phyloP scores from a whole-genome alignment of 2,797 vertebrate genomes.

The Neopelma chrysocephalum region DNA sequence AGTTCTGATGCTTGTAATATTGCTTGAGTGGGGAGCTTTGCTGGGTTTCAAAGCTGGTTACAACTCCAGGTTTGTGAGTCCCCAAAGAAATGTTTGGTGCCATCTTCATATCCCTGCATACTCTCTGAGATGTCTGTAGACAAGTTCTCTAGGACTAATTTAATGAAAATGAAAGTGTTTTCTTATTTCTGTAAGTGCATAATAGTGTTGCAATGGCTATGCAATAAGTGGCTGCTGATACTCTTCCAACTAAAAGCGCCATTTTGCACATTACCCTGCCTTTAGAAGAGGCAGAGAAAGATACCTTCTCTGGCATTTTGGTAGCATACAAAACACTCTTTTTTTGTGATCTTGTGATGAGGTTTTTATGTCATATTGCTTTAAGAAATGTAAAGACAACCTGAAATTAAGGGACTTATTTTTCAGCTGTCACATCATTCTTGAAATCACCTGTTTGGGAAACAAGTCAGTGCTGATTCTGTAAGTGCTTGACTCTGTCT shows the following conservation, averaged over 20 bases:
- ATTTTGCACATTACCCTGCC: not conserved
- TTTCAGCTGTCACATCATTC: not conserved
- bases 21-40: not conserved
- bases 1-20: not conserved
- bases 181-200: not conserved
- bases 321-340: too few species aligned
- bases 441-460: not conserved
- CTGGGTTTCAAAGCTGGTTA: not conserved
- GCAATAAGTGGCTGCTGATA: not conserved
- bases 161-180: not conserved
- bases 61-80: not conserved
- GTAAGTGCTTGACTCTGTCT: not conserved
- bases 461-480: not conserved
- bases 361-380: not conserved
- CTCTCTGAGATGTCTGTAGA: not conserved
- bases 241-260: not conserved
- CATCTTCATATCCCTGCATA: accelerated
- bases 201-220: not conserved
- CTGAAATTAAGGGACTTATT: not conserved
- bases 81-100: not conserved
- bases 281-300: too few species aligned
- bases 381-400: not conserved
- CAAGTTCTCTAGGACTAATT: not conserved
- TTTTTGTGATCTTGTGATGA: too few species aligned
- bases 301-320: too few species aligned